Conservation (phyloP, 2,888 invertebrate genomes). For the Antheraea yamamai region DNA sequence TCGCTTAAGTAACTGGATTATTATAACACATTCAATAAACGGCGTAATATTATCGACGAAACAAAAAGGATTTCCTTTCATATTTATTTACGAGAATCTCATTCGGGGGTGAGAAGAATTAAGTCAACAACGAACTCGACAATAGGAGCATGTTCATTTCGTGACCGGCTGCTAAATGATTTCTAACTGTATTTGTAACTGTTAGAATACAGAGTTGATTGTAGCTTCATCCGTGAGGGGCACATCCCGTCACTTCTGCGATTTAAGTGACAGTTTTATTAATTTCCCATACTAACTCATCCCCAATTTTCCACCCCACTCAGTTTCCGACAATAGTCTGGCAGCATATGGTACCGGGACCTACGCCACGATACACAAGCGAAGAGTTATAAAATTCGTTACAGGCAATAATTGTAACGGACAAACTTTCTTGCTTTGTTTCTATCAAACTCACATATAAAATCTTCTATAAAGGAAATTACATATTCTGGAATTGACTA, state of each 20-base stretch:
- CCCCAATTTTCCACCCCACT: slow-evolving; percentile 72
- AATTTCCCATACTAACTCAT: slow-evolving; percentile 83
- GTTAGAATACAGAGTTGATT: slow-evolving; percentile 56
- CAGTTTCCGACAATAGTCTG: slow-evolving; percentile 69
- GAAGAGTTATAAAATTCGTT: slow-evolving; percentile 23
- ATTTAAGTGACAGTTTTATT: slow-evolving; percentile 90
- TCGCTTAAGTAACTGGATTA: background rate
- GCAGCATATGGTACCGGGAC: slow-evolving; percentile 68
- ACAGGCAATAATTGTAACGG: slow-evolving; percentile 1
- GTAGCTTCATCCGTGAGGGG: slow-evolving; percentile 55
- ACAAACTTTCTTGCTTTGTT: background rate
- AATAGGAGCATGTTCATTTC: slow-evolving; percentile 60
- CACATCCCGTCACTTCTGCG: slow-evolving; percentile 70
- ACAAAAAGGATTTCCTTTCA: slow-evolving; percentile 38
- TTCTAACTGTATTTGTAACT: slow-evolving; percentile 41
- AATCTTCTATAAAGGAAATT: background rate
- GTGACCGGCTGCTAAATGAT: slow-evolving; percentile 35
- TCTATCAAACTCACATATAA: background rate
- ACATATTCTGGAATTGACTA: background rate
- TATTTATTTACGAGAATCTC: slow-evolving; percentile 69
- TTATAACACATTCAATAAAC: slow-evolving; percentile 16
- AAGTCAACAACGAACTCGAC: slow-evolving; percentile 75
- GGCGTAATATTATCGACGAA: slow-evolving; percentile 17
- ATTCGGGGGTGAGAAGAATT: slow-evolving; percentile 67
- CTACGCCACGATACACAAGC: slow-evolving; percentile 25